Base-by-base conservation (phyloP, 53 echinoderm and acorn worm genomes). In the Temnopleurus reevesii region DNA sequence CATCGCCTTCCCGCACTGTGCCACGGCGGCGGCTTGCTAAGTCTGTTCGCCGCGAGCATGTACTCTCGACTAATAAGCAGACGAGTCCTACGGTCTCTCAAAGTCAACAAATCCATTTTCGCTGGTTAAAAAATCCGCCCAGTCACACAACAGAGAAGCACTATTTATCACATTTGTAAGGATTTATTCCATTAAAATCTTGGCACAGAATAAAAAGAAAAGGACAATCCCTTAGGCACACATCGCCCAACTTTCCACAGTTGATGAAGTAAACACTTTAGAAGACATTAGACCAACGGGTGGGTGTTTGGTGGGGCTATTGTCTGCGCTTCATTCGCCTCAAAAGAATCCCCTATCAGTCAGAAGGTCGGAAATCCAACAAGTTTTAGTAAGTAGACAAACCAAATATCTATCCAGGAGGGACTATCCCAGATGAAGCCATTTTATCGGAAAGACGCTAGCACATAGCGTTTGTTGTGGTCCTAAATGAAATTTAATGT, bases 161-260 rank as follows among this genome's bases (percentile, higher is more conserved):
- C 35, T 27, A 13, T 56, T 36, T 57, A 57, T 57, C 55, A 41
- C 57, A 55, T 83, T 81, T 83, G 55, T 56, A 55, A 31, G 57
- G 58, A 83, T 83, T 83, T 38, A 83, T 55, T 57, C 35, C 83
- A 83, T 83, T 83, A 83, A 83, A 83, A 35, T 41, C 76, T 44
- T 45, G 76, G 81, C 35, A 53, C 19, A 43, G n/a, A 17, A 30
- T 47, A 30, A 51, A 51, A 76, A 18, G 83, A 56, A 34, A 36
- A 2, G 54, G 36, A n/a, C 12, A 81, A 83, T 36, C 83, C 58
- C 18, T 57, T 57, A 19, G 55, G 83, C 83, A 83, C 6, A 83
- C 58, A 83, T 9, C 5, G 33, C 13, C 51, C 43, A 83, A 41
- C 55, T 57, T 83, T 83, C 58, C 35, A 53, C 43, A 57, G 55